Evolutionary conservation across 2,888 invertebrate species (phyloP), one percentile per base, ranked within the genome.

Genomic region (Pegoplata infirma): DNA sequence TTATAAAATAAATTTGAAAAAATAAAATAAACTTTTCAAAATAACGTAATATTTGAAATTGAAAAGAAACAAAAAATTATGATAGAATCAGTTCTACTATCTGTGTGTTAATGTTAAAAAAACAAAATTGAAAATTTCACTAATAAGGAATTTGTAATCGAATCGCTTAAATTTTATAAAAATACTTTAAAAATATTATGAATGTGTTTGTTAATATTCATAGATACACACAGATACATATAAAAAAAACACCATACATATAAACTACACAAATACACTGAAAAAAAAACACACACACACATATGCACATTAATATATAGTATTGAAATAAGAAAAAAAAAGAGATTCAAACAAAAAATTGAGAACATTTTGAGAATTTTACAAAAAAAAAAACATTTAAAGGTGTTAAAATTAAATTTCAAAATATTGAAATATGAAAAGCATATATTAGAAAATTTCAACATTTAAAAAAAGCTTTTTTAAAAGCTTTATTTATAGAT

Each of bases 121-220:
- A 56, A 40, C 23, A 44, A 14, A 4, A 44, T 36, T 12, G 6
- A 69, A 74, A 82, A 44, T 49, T 72, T 63, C 82, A 83, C 89
- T 86, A 88, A 89, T 88, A 89, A 88, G 89, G 89, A 85, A 87
- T 88, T 84, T 88, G 89, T 89, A 89, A 89, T 86, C 83, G 84
- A 89, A 88, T 88, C 85, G 81, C 82, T 80, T 56, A 47, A 59
- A 76, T 80, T 25, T 69, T 61, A 69, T 64, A 28, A 7, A 81
- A 78, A 68, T 76, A 53, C 82, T 80, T 76, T 74, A 14, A 81
- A 75, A 68, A 47, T 56, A 16, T 53, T 63, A 75, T 58, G 25
- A 68, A 53, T 76, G 67, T 74, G 59, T 55, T 53, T 73, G 63
- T 64, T 53, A 59, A 64, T 58, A 67, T 66, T 55, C 25, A 66